Conservation (phyloP, 2,113 vertebrate genomes). For the Erythrolamprus reginae region DNA sequence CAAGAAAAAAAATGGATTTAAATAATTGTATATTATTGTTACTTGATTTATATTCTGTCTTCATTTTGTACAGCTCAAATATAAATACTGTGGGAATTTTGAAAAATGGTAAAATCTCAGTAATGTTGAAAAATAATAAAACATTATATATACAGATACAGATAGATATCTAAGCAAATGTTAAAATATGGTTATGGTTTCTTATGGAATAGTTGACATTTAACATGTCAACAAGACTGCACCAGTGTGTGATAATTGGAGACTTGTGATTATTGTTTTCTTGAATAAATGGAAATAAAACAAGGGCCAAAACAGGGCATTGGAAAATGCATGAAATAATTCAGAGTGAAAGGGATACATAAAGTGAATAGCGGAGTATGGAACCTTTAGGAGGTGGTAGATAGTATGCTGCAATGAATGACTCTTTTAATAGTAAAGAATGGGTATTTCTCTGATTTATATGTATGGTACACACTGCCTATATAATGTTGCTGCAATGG, state of each 20-base stretch:
- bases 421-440: background rate
- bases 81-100: background rate
- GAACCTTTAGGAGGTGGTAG: background rate
- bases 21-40: background rate
- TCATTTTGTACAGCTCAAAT: background rate
- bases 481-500: background rate
- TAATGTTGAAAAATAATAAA: background rate
- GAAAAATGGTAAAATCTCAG: background rate
- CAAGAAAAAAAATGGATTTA: background rate
- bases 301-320: background rate
- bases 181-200: background rate
- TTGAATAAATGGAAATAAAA: background rate
- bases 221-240: background rate
- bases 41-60: background rate
- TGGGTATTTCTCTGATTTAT: background rate
- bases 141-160: background rate
- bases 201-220: background rate
- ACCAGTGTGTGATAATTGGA: background rate
- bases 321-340: background rate
- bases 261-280: background rate
- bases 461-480: background rate
- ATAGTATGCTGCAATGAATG: background rate
- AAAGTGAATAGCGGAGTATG: background rate
- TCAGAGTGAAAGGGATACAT: background rate
- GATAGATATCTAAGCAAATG: background rate